Percentiles rank a stretch among this genome's conserved stretches.
Conservation (phyloP, 37 sponge, comb jelly and placozoan species). For the Petrosia ficiformis region DNA sequence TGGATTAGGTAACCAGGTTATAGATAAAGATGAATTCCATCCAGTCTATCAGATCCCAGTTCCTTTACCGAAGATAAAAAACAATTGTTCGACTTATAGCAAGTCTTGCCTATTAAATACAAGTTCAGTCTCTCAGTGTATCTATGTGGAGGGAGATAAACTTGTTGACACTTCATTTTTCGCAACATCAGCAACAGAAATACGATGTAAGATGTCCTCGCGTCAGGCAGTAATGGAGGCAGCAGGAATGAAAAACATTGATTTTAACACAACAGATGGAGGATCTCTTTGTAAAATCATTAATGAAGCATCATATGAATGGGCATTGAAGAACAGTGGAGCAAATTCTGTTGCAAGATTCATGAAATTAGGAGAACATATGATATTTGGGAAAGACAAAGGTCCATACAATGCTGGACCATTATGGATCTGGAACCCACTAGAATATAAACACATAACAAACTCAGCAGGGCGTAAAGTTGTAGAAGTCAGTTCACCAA, state of each 20-base stretch:
- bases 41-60: conserved; percentile 75
- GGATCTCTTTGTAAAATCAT: conserved; percentile 51
- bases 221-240: conserved; percentile 64
- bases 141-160: conserved; percentile 51
- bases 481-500: conserved; percentile 40
- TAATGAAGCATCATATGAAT: conserved; percentile 55
- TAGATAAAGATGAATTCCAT: conserved; percentile 65
- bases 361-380: conserved; percentile 43
- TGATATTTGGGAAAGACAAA: conserved; percentile 71
- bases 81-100: conserved; percentile 56
- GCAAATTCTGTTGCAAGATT: conserved; percentile 33
- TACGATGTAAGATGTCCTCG: conserved; percentile 70
- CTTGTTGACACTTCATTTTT: conserved; percentile 57
- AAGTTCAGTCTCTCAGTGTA: conserved; percentile 49
- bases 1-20: conserved; percentile 37
- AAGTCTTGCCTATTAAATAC: conserved; percentile 29
- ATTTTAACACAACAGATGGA: conserved; percentile 78
- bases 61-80: conserved; percentile 59
- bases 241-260: conserved; percentile 53
- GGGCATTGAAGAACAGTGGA: conserved; percentile 31
- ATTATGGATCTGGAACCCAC: conserved; percentile 54
- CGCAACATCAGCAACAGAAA: conserved; percentile 70
- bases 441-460: conserved; percentile 36
- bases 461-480: conserved; percentile 39
- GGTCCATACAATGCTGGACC: conserved; percentile 77